phyloP scores from a whole-genome alignment of 2,888 invertebrate genomes.

The Disparrhopalites patrizii region DNA sequence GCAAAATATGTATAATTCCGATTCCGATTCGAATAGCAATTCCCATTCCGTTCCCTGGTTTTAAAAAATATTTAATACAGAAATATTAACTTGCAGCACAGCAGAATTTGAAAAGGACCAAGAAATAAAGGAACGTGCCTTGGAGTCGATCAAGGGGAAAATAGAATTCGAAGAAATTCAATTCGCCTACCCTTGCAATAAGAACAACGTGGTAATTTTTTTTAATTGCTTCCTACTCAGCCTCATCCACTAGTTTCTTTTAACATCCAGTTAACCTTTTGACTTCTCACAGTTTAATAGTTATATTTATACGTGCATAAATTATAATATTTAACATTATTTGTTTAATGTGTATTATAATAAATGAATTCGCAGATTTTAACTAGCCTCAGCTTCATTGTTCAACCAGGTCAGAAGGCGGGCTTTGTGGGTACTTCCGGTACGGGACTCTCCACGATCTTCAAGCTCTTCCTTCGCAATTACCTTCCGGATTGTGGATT shows the following conservation, averaged over 20 bases:
- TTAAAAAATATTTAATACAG: too few relatives aligned
- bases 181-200: neutral
- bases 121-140: too few relatives aligned
- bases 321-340: neutral
- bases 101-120: too few relatives aligned
- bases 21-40: too few relatives aligned
- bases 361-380: neutral
- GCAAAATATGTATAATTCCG: too few relatives aligned
- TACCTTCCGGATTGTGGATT: slow-evolving; percentile 2
- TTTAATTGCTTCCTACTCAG: too few relatives aligned
- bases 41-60: too few relatives aligned
- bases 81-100: too few relatives aligned
- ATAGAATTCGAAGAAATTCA: neutral
- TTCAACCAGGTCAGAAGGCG: slow-evolving; percentile 7
- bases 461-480: neutral
- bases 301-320: neutral
- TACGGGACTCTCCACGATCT: neutral
- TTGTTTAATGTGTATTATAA: neutral
- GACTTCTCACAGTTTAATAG: too few relatives aligned
- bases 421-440: neutral
- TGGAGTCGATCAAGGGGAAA: neutral
- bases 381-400: neutral
- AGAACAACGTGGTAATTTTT: neutral
- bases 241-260: neutral
- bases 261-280: neutral